Conservation (phyloP, 2,113 vertebrate species). For the Archilochus colubris region DNA sequence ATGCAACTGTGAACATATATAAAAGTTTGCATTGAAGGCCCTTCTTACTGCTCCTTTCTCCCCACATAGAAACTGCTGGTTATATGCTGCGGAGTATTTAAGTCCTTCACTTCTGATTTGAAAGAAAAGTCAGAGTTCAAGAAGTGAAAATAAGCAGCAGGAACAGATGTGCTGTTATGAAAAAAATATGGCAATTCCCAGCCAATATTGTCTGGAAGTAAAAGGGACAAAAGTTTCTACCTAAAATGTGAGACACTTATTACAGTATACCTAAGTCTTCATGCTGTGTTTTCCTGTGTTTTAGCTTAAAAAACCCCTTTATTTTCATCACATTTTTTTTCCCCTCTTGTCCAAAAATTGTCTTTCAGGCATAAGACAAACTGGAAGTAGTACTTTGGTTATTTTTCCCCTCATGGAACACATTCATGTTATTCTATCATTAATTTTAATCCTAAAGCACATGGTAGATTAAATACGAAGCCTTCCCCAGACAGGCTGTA, state of each 20-base stretch:
- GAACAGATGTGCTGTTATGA: neutral
- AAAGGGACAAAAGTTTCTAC: neutral
- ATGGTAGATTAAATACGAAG: neutral
- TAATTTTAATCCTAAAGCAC: neutral
- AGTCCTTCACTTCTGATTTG: neutral
- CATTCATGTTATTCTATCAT: neutral
- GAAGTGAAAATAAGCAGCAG: neutral
- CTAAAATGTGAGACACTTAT: neutral
- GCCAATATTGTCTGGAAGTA: neutral
- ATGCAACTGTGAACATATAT: neutral
- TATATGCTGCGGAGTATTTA: neutral
- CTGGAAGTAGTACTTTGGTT: neutral
- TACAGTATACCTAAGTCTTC: neutral
- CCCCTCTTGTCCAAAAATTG: neutral
- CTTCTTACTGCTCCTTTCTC: neutral
- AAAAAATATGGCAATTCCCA: neutral
- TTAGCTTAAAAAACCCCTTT: neutral
- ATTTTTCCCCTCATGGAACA: neutral
- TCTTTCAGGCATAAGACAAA: neutral
- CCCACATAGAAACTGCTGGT: neutral
- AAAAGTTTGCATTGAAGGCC: neutral
- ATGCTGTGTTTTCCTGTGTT: neutral
- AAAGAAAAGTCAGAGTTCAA: neutral
- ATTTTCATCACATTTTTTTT: neutral
- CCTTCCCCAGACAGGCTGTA: neutral